Evolutionary conservation across 1,140 invertebrate genomes (phyloP), one percentile per base, ranked within the genome.

Genomic region (Drosophila nikananu): DNA sequence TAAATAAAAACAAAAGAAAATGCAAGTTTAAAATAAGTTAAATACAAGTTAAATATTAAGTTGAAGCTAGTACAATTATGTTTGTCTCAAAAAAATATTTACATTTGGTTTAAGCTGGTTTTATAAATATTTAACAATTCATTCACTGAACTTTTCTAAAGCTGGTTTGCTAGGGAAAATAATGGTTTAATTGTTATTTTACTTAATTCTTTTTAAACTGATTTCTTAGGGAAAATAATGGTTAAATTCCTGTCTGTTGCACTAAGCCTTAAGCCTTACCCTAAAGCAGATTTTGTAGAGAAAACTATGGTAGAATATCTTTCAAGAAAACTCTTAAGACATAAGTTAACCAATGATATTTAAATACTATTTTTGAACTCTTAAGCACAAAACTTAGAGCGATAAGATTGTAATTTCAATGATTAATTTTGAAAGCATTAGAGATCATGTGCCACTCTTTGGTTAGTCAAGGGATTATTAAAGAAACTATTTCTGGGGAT

Each of bases 351-450:
- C 6, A 42, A 1, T 13, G 27, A 3, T 6, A 3, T 25, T 8
- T 7, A n/a, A n/a, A 21, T 15, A 54, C 1, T 23, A 35, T 21
- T 21, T 8, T 0, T 2, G 0, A 54, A 17, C 2, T 23, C 8
- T 17, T 7, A 23, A 23, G 32, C 35, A 4, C 32, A 37, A 9
- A 37, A 13, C 8, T 23, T 37, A 37, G 2, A 0, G 8, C 19
- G 52, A 55, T 55, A 55, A 55, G 52, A 37, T 55, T 37, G 2
- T 10, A 23, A 15, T 15, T 32, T 3, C 15, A 55, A 55, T 55
- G 3, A n/a, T 27, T 23, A 8, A 48, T 48, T 48, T n/a, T n/a
- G 0, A 23, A 55, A 17, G 21, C 21, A 23, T 23, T 23, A 23
- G 15, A 37, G 35, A 55, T 17, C 52, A 37, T 37, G 32, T 17